Base-by-base conservation (phyloP, 2,888 invertebrate species). In the Aproaerema taeniolella region DNA sequence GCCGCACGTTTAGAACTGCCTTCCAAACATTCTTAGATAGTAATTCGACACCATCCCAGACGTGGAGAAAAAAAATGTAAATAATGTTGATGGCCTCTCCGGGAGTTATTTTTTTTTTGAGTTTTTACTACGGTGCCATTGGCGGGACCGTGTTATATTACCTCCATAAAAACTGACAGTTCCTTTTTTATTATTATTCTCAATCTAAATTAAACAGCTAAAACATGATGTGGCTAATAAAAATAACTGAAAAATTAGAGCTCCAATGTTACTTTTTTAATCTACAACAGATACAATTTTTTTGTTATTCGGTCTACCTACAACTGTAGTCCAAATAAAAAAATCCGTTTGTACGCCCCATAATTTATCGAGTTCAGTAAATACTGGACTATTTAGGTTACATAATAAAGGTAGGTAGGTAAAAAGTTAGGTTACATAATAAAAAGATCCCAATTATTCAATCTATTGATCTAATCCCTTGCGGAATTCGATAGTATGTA, bases 21-120 rank as follows among this genome's bases (percentile, higher is more conserved):
- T 62, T 72, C 67, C 64, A 68, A 62, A 71, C 79, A 82, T 82
- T 82, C 80, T 77, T 57, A 72, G 67, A 72, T 71, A 67, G 83
- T 81, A 85, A 85, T 77, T 76, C 65, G 77, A 85, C 73, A 77
- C 80, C 68, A 70, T 70, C 64, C 58, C 9, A 28, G 61, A 52
- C 53, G 53, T 51, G 60, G 63, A 61, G 55, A 76, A 80, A 76
- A 77, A 74, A 79, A 77, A 74, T 63, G 62, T 69, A 70, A 80
- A 73, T 76, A 76, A 78, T 70, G 72, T 71, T 57, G 67, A 69
- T 64, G 68, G 63, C 61, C 68, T 61, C 73, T 58, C 60, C 68
- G 52, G 65, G 74, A 74, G 70, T 51, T 53, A 51, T 50, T 71
- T 73, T 67, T 77, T 75, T n/a, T 26, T 49, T 48, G 55, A 55